phyloP scores from a whole-genome alignment of 2,888 invertebrate species.

The Gari tellinella region DNA sequence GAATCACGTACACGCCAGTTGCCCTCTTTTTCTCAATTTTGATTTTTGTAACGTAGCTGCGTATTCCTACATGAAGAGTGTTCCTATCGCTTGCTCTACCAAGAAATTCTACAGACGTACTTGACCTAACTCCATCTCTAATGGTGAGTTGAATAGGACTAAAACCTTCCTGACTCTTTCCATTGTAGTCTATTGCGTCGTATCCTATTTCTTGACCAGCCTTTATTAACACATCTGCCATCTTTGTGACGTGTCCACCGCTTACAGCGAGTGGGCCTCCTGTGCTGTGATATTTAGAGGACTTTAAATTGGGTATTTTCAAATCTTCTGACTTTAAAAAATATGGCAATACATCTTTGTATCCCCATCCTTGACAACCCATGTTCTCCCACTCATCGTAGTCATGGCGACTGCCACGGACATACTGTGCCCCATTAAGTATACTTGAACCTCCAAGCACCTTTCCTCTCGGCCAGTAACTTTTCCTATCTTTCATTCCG shows the following conservation, averaged over 20 bases:
- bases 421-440: constrained; percentile 50
- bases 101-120: constrained; percentile 48
- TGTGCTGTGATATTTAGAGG: constrained; percentile 46
- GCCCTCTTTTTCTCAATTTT: constrained; percentile 66
- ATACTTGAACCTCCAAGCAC: constrained; percentile 56
- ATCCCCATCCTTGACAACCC: constrained; percentile 49
- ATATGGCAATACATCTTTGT: constrained; percentile 53
- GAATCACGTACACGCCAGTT: constrained; percentile 68
- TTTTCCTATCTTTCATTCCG: constrained; percentile 33
- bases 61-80: constrained; percentile 27
- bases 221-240: constrained; percentile 35
- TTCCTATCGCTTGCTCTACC: constrained; percentile 20
- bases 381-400: constrained; percentile 48
- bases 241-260: constrained; percentile 38
- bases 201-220: constrained; percentile 53
- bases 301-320: constrained; percentile 35
- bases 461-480: constrained; percentile 51
- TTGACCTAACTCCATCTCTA: constrained; percentile 39
- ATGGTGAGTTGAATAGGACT: constrained; percentile 44
- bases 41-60: constrained; percentile 68
- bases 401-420: constrained; percentile 47
- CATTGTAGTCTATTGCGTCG: constrained; percentile 46
- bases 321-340: constrained; percentile 57
- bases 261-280: constrained; percentile 52
- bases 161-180: constrained; percentile 42